Evolutionary conservation across 2,113 vertebrate species (phyloP).

Genomic region (Brachyhypopomus occidentalis): DNA sequence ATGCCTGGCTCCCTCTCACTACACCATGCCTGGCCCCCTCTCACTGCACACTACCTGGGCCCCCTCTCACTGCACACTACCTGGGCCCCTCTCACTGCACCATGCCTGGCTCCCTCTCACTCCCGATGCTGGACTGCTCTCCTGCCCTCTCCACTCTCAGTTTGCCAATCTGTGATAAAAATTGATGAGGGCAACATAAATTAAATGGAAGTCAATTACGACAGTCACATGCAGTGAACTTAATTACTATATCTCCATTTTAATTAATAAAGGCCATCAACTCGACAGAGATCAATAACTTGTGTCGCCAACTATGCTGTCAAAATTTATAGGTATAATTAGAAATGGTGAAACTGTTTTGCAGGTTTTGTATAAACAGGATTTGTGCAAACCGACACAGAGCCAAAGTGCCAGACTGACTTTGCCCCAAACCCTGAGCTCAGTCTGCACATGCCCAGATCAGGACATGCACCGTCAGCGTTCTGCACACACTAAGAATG

Average conservation of each 20-base stretch:
- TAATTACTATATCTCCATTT: constrained; percentile 72
- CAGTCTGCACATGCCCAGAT: neutral
- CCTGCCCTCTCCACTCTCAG: constrained; percentile 35
- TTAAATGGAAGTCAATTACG: constrained; percentile 67
- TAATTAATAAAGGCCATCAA: constrained; percentile 72
- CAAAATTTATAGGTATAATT: constrained; percentile 68
- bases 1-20: too few relatives aligned
- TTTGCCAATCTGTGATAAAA: constrained; percentile 61
- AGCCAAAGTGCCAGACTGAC: constrained; percentile 43
- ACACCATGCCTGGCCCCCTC: too few relatives aligned
- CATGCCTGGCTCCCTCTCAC: neutral
- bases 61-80: too few relatives aligned
- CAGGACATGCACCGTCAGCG: neutral
- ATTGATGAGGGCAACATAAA: constrained; percentile 65
- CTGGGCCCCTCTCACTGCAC: neutral
- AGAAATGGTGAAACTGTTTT: constrained; percentile 56
- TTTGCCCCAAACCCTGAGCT: constrained; percentile 60
- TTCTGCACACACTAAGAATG: neutral
- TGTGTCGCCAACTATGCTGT: constrained; percentile 58
- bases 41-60: too few relatives aligned
- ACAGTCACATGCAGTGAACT: constrained; percentile 60
- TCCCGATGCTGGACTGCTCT: neutral
- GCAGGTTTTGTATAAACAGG: constrained; percentile 60
- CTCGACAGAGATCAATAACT: constrained; percentile 68
- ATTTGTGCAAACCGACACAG: constrained; percentile 48